Evolutionary conservation across 2,113 vertebrate species (phyloP), one percentile per base, ranked within the genome.

Genomic region (Trogon melanurus): DNA sequence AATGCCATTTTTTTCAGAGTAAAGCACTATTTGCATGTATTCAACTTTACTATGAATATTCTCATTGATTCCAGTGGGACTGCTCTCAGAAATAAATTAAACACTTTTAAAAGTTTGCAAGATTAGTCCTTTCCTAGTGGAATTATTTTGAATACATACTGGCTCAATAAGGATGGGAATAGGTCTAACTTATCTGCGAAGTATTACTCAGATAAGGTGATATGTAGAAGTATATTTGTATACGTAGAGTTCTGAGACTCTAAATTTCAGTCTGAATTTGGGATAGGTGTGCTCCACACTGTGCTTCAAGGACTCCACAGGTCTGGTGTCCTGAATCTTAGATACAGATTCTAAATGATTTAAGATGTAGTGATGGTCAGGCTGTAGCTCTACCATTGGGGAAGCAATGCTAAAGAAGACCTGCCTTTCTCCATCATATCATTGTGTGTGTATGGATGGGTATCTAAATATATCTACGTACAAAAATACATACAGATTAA

Each of bases 31-130:
- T 73, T 88, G 60, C 47, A 64, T 91, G 56, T 23, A 57, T 94
- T 94, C 79, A 73, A 62, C 79, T 88, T 90, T 64, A 44, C 26
- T 64, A 10, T 92, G 71, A 93, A 94, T 83, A 60, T 41, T 93
- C 26, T 47, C 79, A 69, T 96, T 96, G 62, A 94, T 94, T 94
- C 51, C 67, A 88, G 4, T 41, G 48, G 47, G 71, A 80, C 29
- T 70, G 32, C 70, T 79, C 20, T 88, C 64, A 89, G 56, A 89
- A 61, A 56, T n/a, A 73, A 92, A 81, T 74, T 50, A 83, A 84
- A 73, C 65, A 16, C 67, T 54, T 80, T 13, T 38, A 76, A 85
- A 91, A 76, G 14, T 91, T 85, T 88, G 50, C 58, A 88, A 93
- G 48, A 88, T 91, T 76, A 90, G 51, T 29, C 2, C 25, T 95